A percentile compares a stretch with the other conserved stretches of the same genome.
Evolutionary conservation across 2,797 vertebrate genomes (phyloP).

Genomic region (Labeo calbasu): DNA sequence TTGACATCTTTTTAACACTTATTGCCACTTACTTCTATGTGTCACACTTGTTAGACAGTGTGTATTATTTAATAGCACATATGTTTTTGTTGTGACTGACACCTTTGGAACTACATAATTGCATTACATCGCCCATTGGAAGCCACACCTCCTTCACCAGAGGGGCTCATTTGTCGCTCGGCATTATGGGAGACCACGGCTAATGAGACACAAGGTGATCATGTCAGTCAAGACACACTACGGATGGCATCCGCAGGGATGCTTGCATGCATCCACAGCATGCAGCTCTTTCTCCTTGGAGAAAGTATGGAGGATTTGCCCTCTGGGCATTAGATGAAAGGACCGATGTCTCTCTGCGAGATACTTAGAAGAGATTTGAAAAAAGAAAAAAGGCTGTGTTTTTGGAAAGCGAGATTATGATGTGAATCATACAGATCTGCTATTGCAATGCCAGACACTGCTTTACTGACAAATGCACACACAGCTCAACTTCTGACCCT

Average conservation of each 20-base stretch:
- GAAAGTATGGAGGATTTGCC: slow-evolving; percentile 77
- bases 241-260: slow-evolving; percentile 75
- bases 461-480: slow-evolving; percentile 29
- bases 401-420: slow-evolving; percentile 58
- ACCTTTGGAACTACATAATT: slow-evolving; percentile 82
- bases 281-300: slow-evolving; percentile 69
- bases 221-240: slow-evolving; percentile 76
- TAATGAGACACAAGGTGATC: slow-evolving; percentile 78
- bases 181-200: slow-evolving; percentile 79
- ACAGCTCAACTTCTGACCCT: slow-evolving; percentile 51
- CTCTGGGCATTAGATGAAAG: slow-evolving; percentile 75
- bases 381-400: not conserved
- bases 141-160: slow-evolving; percentile 71
- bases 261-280: slow-evolving; percentile 66
- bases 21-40: too few relatives aligned
- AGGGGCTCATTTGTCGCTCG: slow-evolving; percentile 80
- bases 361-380: slow-evolving; percentile 66
- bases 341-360: slow-evolving; percentile 69
- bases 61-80: slow-evolving; percentile 1
- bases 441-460: slow-evolving; percentile 21
- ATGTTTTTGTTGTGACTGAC: slow-evolving; percentile 73
- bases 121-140: slow-evolving; percentile 82
- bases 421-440: slow-evolving; percentile 61
- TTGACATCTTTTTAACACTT: not conserved
- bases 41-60: not conserved